These are phyloP conservation scores for Dynastes grantii DNA, from an alignment of 2,888 invertebrate species.

Conservation along the genomic window DNA sequence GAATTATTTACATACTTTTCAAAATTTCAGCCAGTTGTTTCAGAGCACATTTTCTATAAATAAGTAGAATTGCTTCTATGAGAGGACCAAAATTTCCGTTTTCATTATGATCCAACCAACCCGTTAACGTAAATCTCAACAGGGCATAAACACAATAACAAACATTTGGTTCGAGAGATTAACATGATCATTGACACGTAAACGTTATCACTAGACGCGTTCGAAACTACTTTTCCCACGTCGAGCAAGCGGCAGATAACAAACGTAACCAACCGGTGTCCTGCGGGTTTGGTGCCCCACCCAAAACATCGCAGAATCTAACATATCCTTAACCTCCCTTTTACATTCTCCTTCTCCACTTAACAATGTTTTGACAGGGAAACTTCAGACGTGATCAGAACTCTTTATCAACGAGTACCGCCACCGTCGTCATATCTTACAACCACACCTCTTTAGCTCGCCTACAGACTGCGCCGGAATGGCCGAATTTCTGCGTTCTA, in stretches of 20 bases:
- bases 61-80: too few relatives aligned
- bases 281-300: neutral
- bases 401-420: constrained; percentile 35
- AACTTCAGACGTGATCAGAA: constrained; percentile 44
- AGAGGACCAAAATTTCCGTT: too few relatives aligned
- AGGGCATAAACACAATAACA: constrained; percentile 13
- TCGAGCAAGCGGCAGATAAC: neutral
- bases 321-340: neutral
- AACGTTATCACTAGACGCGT: constrained; percentile 5
- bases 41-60: neutral
- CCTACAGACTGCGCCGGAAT: neutral
- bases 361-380: constrained; percentile 43
- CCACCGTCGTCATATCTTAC: neutral
- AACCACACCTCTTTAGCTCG: neutral
- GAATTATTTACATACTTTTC: too few relatives aligned
- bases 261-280: constrained; percentile 11
- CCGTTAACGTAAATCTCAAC: neutral
- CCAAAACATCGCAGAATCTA: neutral
- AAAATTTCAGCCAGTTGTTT: too few relatives aligned
- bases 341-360: neutral
- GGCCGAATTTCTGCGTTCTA: neutral
- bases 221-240: constrained; percentile 1
- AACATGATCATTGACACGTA: constrained; percentile 3
- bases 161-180: neutral
- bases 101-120: neutral